Conservation (phyloP, 64 coral and sea anemone species). For the Porites lutea region DNA sequence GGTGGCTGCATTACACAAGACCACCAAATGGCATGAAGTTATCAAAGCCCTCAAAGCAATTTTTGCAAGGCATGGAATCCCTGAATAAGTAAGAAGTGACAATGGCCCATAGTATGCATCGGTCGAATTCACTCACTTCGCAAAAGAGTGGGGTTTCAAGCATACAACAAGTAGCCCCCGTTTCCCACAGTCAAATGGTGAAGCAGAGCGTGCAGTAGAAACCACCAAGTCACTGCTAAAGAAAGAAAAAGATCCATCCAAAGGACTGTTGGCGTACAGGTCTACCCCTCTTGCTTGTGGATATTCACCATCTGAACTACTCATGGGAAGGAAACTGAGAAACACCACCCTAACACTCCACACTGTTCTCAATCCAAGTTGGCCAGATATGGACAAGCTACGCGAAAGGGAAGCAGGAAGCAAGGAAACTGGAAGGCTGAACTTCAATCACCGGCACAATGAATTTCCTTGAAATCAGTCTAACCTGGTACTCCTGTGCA, state of each 20-base stretch:
- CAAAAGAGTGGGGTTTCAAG: constrained; percentile 35
- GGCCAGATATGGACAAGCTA: constrained; percentile 24
- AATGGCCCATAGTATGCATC: constrained; percentile 56
- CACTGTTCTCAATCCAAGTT: not conserved
- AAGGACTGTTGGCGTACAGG: constrained; percentile 53
- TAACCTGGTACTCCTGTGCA: constrained; percentile 46
- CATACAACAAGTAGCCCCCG: constrained; percentile 40
- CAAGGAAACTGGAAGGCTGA: not conserved
- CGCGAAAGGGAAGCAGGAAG: not conserved
- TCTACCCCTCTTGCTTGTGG: constrained; percentile 52
- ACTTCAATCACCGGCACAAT: constrained; percentile 43
- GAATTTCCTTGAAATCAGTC: not conserved
- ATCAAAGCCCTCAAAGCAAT: constrained; percentile 18
- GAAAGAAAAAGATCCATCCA: constrained; percentile 40
- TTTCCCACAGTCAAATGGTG: constrained; percentile 33
- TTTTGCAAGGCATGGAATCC: constrained; percentile 68
- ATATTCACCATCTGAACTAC: constrained; percentile 57
- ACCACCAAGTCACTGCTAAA: constrained; percentile 48
- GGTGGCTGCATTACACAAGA: constrained; percentile 10
- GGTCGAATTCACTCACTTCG: constrained; percentile 31
- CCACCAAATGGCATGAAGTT: not conserved
- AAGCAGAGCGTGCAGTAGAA: constrained; percentile 43
- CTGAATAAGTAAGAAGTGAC: constrained; percentile 28
- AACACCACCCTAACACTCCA: constrained; percentile 9
- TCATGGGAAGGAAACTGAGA: constrained; percentile 44